These are phyloP conservation scores for Eulemur rubriventer DNA, from an alignment of 2,797 vertebrate species.

Conservation along the genomic window DNA sequence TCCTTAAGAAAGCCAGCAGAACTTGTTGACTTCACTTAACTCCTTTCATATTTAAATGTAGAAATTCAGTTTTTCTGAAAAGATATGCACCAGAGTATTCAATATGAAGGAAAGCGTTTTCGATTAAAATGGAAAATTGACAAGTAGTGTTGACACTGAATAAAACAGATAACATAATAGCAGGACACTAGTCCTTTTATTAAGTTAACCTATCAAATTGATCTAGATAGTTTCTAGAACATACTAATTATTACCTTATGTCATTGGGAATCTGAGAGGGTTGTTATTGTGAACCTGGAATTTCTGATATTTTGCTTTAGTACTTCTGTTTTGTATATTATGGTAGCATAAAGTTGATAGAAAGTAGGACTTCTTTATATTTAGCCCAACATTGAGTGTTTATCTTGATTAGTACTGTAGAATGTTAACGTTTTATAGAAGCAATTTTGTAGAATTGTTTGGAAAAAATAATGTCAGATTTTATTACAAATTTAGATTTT, in stretches of 20 bases:
- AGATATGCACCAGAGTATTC: background rate
- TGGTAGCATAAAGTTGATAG: background rate
- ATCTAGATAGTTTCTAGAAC: background rate
- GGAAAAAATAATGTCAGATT: slow-evolving; percentile 14
- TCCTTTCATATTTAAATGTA: slow-evolving; percentile 36
- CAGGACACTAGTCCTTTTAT: background rate
- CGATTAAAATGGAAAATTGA: slow-evolving; percentile 9
- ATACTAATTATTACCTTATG: background rate
- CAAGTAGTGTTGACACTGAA: background rate
- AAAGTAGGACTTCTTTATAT: background rate
- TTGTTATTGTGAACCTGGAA: slow-evolving; percentile 16
- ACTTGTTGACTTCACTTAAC: background rate
- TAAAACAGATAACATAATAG: background rate
- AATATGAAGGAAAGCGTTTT: slow-evolving; percentile 28
- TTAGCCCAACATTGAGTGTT: background rate
- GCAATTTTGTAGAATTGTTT: slow-evolving; percentile 46
- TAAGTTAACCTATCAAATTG: slow-evolving; percentile 18
- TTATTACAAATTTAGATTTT: slow-evolving; percentile 57
- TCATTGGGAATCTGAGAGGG: background rate
- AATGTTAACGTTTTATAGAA: slow-evolving; percentile 22
- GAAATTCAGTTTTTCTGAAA: slow-evolving; percentile 18
- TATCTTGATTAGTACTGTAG: slow-evolving; percentile 10
- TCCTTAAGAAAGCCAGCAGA: background rate
- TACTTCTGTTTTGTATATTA: background rate
- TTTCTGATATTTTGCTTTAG: slow-evolving; percentile 47